Evolutionary conservation across 2,797 vertebrate genomes (phyloP), one percentile per base, ranked within the genome.

Genomic region (Podarcis siculus): DNA sequence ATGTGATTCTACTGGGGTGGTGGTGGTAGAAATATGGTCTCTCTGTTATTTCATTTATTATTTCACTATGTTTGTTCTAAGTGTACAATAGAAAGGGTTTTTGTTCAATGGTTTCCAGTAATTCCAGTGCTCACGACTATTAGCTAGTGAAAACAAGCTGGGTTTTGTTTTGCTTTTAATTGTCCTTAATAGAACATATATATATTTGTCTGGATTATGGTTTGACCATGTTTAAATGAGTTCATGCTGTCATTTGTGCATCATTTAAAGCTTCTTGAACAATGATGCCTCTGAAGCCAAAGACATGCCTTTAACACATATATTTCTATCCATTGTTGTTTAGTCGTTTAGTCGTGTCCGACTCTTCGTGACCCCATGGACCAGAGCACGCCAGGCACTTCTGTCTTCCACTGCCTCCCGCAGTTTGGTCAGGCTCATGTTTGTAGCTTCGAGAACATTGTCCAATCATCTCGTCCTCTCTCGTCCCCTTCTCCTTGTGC

Each of bases 1-100:
- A 81, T 94, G 12, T 61, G 71, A 91, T 92, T 94, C 89, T 92
- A 61, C 76, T 90, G 89, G 88, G 30, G 17, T 64, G 42, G 27
- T 35, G 80, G 67, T 3, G 83, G 73, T 83, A 83, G 45, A 39
- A 87, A 80, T 72, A 35, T 88, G 85, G 8, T n/a, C 90, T 35
- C 0, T 2, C 91, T 92, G 92, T 91, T 39, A 12, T 82, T 67
- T 82, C 2, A 2, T 39, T 30, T 4, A 23, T 35, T 64, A 64
- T 13, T 35, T 35, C 12, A 15, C 58, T 64, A 64, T 23, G 61
- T 64, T 5, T 78, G 27, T 49, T 61, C n/a, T 35, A 25, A n/a
- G 15, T 79, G 45, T n/a, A 55, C 42, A 79, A 15, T 49, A 30
- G 30, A n/a, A 45, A 13, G 42, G 27, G 21, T 5, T 61, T 61